Conservation (phyloP, 2,888 invertebrate species). For the Digitonthophagus gazella region DNA sequence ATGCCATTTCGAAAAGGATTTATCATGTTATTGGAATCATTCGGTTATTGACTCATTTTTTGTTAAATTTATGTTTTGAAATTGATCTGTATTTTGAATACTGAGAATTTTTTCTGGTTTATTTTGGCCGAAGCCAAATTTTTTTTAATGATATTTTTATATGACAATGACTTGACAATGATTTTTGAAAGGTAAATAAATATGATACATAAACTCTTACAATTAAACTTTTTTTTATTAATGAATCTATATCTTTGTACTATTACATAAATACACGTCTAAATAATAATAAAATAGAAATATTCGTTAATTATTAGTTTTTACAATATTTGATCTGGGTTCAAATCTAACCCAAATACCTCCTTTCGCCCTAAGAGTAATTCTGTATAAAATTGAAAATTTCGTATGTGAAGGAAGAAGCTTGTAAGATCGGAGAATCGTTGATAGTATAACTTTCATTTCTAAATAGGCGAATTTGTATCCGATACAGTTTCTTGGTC, state of each 20-base stretch:
- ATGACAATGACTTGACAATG: not conserved
- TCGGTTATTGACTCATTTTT: not conserved
- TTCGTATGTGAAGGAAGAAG: conserved; percentile 50
- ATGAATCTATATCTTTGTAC: too few relatives aligned
- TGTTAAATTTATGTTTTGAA: too few relatives aligned
- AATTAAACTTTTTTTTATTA: too few relatives aligned
- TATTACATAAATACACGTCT: conserved; percentile 2
- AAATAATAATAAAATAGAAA: conserved; percentile 1
- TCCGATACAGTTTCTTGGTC: conserved; percentile 69
- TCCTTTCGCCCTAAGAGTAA: conserved; percentile 58
- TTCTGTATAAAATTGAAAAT: conserved; percentile 54
- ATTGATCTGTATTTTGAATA: too few relatives aligned
- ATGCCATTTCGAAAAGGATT: conserved; percentile 3
- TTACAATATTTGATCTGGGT: too few relatives aligned
- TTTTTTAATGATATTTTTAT: not conserved
- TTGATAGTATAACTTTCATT: conserved; percentile 25
- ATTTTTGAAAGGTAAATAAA: too few relatives aligned
- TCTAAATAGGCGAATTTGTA: conserved; percentile 27
- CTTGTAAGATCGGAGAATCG: conserved; percentile 19
- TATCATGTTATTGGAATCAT: too few relatives aligned
- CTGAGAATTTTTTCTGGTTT: not conserved
- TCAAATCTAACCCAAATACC: conserved; percentile 59
- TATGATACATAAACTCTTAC: too few relatives aligned
- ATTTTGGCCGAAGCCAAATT: not conserved
- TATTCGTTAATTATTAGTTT: not conserved